phyloP scores from a whole-genome alignment of 2,888 invertebrate genomes.

The Allolobophora icterica region DNA sequence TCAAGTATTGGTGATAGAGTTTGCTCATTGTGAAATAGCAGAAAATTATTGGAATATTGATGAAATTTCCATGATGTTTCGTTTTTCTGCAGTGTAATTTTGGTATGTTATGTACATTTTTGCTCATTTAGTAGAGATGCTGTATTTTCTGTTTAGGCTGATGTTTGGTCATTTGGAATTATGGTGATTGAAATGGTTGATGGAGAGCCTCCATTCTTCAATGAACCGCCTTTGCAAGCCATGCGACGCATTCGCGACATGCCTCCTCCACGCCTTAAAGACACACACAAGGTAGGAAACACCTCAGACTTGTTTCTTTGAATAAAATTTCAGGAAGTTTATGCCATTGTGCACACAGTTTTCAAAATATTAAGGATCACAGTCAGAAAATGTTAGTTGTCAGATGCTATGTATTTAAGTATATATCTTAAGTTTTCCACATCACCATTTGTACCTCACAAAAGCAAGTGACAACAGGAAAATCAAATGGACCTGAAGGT shows the following conservation, averaged over 20 bases:
- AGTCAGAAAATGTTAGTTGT: not conserved
- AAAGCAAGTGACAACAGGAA: not conserved
- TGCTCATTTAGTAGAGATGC: not conserved
- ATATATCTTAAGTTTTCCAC: not conserved
- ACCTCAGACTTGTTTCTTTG: not conserved
- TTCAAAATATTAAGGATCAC: not conserved
- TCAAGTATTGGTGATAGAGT: not conserved
- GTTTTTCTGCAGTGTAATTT: not conserved
- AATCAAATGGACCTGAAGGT: not conserved
- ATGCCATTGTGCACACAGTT: not conserved
- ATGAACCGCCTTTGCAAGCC: slow-evolving; percentile 92
- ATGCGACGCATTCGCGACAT: slow-evolving; percentile 93
- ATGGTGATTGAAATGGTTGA: slow-evolving; percentile 99
- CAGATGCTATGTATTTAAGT: not conserved
- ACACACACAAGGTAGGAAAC: slow-evolving; percentile 54
- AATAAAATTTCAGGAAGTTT: not conserved
- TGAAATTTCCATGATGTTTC: not conserved
- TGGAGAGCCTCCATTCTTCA: slow-evolving; percentile 98
- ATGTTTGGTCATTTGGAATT: slow-evolving; percentile 74
- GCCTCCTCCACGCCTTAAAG: slow-evolving; percentile 92
- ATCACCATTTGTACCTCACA: too few relatives aligned
- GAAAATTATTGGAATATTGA: not conserved
- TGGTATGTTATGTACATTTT: not conserved
- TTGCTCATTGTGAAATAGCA: not conserved
- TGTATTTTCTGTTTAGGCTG: slow-evolving; percentile 56